Base-by-base conservation (phyloP, 1,140 invertebrate species). In the Leguminivora glycinivorella region DNA sequence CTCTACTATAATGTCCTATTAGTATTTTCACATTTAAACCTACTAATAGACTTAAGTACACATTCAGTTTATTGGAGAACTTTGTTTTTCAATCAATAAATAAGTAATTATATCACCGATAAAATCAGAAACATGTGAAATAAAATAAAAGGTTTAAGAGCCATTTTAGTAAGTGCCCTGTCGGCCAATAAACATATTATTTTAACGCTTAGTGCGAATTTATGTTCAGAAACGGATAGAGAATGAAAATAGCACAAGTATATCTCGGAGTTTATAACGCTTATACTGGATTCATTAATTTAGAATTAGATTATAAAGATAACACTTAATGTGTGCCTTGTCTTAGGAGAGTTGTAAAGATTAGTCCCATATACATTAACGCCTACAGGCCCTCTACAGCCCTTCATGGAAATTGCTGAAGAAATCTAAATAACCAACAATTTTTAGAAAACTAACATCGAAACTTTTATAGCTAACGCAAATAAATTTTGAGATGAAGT, bases 61-160 rank as follows among this genome's bases (percentile, higher is more conserved):
- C 19, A 52, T 52, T 22, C 19, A 22, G 22, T 52, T 19, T 52
- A 10, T 19, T 52, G 10, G 47, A 52, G 14, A 19, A 22, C 47
- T 52, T 22, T 22, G 47, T 22, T 52, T 52, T 22, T 6, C 47
- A 52, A 6, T 22, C 2, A 52, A n/a, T 22, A 63, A n/a, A 22
- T 12, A 14, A 72, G 70, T 78, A 73, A 80, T 79, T 74, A 77
- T 68, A 69, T 71, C 69, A 40, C 24, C 76, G 75, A 79, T 80
- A 80, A 72, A 73, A 73, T 72, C 70, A 56, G 68, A 69, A 29
- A 75, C 73, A 72, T 83, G 19, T 83, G 79, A 77, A 72, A 82
- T 85, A 83, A 85, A 85, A 68, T 77, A 72, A 24, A 78, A 75
- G 70, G 74, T 69, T 81, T 84, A 84, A 85, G 79, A 73, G 25